Conservation (phyloP, 2,113 vertebrate species). For the Echinops telfairi region DNA sequence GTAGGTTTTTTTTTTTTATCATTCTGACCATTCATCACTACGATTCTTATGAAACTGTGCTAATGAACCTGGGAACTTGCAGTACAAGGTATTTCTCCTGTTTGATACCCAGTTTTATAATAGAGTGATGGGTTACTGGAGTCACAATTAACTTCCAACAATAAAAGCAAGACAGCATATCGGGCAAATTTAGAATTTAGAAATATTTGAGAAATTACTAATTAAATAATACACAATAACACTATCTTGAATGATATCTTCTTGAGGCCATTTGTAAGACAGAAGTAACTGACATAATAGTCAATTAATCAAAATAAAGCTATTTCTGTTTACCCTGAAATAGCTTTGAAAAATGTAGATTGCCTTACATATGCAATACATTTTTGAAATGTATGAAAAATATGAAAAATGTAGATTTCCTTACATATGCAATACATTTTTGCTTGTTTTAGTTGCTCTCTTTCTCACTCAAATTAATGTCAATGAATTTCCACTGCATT, state of each 20-base stretch:
- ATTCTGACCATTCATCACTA: neutral
- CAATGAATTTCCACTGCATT: constrained; percentile 38
- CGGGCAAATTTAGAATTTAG: constrained; percentile 67
- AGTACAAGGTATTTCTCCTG: neutral
- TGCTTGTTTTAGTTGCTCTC: constrained; percentile 11
- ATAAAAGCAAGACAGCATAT: neutral
- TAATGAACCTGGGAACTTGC: neutral
- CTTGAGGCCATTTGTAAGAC: constrained; percentile 60
- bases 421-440: constrained; percentile 47
- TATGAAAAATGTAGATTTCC: constrained; percentile 64
- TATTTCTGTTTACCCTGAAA: constrained; percentile 76
- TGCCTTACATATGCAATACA: constrained; percentile 53
- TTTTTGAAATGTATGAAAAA: no score
- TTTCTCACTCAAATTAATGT: constrained; percentile 32
- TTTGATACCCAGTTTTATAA: neutral
- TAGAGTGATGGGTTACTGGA: neutral
- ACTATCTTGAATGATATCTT: constrained; percentile 71
- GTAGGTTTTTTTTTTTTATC: neutral
- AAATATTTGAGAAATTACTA: constrained; percentile 64
- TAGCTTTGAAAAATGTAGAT: constrained; percentile 56
- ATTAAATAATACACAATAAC: constrained; percentile 72
- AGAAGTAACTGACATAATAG: constrained; percentile 47
- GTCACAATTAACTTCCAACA: neutral
- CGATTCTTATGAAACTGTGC: neutral
- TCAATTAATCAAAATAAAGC: constrained; percentile 75